These are phyloP conservation scores for Pseudomyrmex flavicornis DNA, from an alignment of 1,140 invertebrate species.

Conservation along the genomic window DNA sequence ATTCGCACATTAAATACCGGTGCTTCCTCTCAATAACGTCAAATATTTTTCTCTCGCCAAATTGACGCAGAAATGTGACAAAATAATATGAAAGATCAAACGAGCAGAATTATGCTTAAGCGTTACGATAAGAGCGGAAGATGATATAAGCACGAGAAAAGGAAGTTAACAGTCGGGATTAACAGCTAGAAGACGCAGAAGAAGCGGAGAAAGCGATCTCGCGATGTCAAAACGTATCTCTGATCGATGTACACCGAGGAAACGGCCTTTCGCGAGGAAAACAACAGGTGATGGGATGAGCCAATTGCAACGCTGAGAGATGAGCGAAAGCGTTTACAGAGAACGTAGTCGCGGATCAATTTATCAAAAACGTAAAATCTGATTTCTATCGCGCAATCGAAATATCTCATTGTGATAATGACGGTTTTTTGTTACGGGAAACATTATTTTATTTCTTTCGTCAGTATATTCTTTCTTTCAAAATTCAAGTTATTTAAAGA, in stretches of 20 bases:
- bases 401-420: background rate
- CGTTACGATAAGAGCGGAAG: slow-evolving; percentile 15
- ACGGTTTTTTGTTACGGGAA: too few relatives aligned
- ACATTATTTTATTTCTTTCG: too few relatives aligned
- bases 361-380: slow-evolving; percentile 7
- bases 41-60: too few relatives aligned
- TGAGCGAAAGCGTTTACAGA: slow-evolving; percentile 41
- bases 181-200: background rate
- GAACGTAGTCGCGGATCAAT: background rate
- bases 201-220: slow-evolving; percentile 51
- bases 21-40: background rate
- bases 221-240: slow-evolving; percentile 45
- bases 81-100: background rate
- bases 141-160: background rate
- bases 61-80: too few relatives aligned
- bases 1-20: slow-evolving; percentile 12
- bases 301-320: slow-evolving; percentile 35
- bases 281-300: slow-evolving; percentile 49
- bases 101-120: background rate
- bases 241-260: slow-evolving; percentile 22
- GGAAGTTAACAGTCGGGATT: slow-evolving; percentile 23
- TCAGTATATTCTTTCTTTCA: too few relatives aligned
- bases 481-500: too few relatives aligned
- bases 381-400: background rate
- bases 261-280: slow-evolving; percentile 48